Conservation (phyloP, 1,140 invertebrate species). For the Asobara japonica region DNA sequence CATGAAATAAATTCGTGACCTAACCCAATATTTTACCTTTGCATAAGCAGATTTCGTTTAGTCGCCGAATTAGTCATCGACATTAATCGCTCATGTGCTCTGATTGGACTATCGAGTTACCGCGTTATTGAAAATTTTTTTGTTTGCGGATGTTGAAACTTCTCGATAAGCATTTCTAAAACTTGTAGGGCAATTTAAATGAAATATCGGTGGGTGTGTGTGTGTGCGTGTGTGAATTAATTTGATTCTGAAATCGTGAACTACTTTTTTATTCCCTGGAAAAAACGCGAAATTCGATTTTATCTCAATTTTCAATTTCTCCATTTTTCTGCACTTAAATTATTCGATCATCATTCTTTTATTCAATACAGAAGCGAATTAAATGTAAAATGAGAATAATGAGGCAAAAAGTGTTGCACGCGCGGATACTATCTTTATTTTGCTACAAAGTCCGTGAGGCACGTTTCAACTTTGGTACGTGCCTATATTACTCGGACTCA, state of each 20-base stretch:
- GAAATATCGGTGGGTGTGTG: no score
- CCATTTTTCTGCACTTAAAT: neutral
- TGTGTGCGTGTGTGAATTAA: no score
- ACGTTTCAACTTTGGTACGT: conserved; percentile 47
- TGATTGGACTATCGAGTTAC: neutral
- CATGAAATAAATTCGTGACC: neutral
- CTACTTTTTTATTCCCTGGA: no score
- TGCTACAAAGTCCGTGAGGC: conserved; percentile 17
- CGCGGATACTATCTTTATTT: neutral
- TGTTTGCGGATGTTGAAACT: neutral
- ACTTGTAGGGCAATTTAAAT: no score
- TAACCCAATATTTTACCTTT: neutral
- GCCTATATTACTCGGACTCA: conserved; percentile 41
- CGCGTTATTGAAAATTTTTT: neutral
- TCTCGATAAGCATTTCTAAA: no score
- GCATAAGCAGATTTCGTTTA: neutral
- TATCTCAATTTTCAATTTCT: no score
- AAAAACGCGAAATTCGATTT: no score
- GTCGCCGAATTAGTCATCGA: neutral
- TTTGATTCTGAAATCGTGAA: no score
- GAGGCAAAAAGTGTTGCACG: neutral
- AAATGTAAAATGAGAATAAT: neutral
- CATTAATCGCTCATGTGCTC: neutral
- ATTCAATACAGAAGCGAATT: neutral
- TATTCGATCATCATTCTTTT: neutral